These are phyloP conservation scores for Melolontha melolontha DNA, from an alignment of 2,888 invertebrate species.

Conservation along the genomic window DNA sequence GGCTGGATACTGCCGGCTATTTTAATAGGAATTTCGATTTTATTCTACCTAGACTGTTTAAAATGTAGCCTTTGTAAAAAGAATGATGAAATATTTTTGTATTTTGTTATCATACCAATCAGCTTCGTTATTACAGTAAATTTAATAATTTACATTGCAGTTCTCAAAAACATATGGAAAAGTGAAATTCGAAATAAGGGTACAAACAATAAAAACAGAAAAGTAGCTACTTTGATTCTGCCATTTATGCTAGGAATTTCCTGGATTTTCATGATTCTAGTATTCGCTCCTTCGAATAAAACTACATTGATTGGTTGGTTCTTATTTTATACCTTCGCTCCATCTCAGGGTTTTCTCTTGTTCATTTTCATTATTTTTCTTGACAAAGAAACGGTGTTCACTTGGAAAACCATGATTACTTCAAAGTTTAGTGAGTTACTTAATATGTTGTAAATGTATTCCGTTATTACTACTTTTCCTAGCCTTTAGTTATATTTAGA, in stretches of 20 bases:
- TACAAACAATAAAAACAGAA: not conserved
- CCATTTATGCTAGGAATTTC: constrained; percentile 25
- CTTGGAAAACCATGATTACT: too few species aligned
- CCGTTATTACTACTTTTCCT: too few species aligned
- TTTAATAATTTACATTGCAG: constrained; percentile 11
- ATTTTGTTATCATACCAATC: constrained; percentile 13
- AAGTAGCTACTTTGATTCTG: constrained; percentile 1
- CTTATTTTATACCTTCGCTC: constrained; percentile 12
- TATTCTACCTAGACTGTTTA: constrained; percentile 19
- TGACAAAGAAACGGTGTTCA: not conserved
- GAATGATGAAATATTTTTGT: constrained; percentile 21
- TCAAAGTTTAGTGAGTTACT: too few species aligned
- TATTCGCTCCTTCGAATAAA: constrained; percentile 12
- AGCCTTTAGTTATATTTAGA: too few species aligned
- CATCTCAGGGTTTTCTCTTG: constrained; percentile 17
- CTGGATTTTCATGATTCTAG: constrained; percentile 24
- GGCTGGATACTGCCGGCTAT: constrained; percentile 10
- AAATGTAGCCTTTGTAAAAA: constrained; percentile 13
- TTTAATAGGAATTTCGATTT: not conserved
- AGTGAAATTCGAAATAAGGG: not conserved
- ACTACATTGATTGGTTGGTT: constrained; percentile 11
- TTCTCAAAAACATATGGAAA: constrained; percentile 3
- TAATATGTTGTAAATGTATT: too few species aligned
- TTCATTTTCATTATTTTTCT: constrained; percentile 9
- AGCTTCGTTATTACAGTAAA: constrained; percentile 5